Percentiles rank a stretch among this genome's conserved stretches.
Conservation (phyloP, 1,140 invertebrate species). For the Pogonus chalceus region DNA sequence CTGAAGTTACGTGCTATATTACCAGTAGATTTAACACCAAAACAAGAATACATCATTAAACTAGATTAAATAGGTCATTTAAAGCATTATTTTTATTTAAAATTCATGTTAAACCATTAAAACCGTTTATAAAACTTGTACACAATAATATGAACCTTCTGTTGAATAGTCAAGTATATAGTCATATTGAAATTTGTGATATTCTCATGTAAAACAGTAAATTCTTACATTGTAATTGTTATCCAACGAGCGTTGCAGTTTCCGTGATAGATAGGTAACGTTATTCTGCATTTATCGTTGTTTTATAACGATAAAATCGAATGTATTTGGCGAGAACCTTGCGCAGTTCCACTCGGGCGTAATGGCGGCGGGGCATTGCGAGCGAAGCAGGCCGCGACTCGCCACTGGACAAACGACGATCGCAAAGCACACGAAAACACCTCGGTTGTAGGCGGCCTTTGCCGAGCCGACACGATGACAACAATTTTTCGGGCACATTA, state of each 20-base stretch:
- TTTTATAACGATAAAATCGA: constrained; percentile 35
- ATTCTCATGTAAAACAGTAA: constrained; percentile 17
- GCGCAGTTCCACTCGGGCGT: constrained; percentile 33
- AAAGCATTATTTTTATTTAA: too few relatives aligned
- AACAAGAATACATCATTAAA: too few relatives aligned
- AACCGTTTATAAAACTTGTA: too few relatives aligned
- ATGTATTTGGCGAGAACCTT: constrained; percentile 34
- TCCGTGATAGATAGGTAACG: constrained; percentile 51
- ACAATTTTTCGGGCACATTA: too few relatives aligned
- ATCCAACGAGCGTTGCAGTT: constrained; percentile 54
- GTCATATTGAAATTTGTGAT: too few relatives aligned
- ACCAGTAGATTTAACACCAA: not conserved
- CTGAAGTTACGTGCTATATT: not conserved
- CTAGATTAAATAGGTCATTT: too few relatives aligned
- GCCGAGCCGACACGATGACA: not conserved
- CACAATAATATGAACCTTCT: too few relatives aligned
- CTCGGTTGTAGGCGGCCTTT: not conserved
- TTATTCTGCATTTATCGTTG: constrained; percentile 46
- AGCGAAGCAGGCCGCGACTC: constrained; percentile 34
- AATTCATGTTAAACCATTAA: too few relatives aligned
- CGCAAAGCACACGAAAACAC: not conserved
- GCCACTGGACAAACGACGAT: constrained; percentile 26
- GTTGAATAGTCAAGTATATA: too few relatives aligned
- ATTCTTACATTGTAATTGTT: constrained; percentile 58
- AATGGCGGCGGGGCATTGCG: constrained; percentile 38